Percentiles rank a stretch among this genome's conserved stretches.
Evolutionary conservation across 2,888 invertebrate species (phyloP).

Genomic region (Pammene fasciana): DNA sequence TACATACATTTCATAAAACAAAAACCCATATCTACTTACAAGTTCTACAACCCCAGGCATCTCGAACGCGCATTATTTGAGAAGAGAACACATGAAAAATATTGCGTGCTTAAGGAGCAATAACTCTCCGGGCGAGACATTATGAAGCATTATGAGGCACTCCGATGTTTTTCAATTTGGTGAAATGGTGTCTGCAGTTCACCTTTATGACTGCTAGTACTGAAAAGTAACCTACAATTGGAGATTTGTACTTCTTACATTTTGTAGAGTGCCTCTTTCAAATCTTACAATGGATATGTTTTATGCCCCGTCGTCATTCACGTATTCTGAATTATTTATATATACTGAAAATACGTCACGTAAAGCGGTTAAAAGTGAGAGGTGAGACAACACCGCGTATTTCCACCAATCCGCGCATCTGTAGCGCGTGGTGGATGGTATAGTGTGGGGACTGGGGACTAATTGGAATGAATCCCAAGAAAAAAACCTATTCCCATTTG

Average conservation of each 20-base stretch:
- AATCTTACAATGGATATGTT: background rate
- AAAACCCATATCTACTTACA: conserved; percentile 39
- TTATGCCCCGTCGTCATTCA: conserved; percentile 2
- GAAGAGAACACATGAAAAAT: conserved; percentile 78
- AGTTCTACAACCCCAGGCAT: conserved; percentile 42
- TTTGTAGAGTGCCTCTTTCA: conserved; percentile 8
- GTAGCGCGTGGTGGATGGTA: too few relatives aligned
- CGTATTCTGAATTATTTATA: conserved; percentile 7
- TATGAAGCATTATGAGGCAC: conserved; percentile 76
- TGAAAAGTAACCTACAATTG: conserved; percentile 45
- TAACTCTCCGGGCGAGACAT: conserved; percentile 73
- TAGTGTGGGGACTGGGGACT: too few relatives aligned
- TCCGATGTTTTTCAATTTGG: conserved; percentile 80
- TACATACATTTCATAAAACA: conserved; percentile 15
- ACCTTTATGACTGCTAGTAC: conserved; percentile 60
- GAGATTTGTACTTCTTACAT: conserved; percentile 19
- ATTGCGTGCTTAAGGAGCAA: conserved; percentile 67
- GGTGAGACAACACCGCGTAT: too few relatives aligned
- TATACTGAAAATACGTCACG: background rate
- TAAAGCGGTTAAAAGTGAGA: too few relatives aligned
- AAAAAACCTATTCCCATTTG: too few relatives aligned
- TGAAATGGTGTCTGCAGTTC: conserved; percentile 66
- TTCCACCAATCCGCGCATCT: too few relatives aligned
- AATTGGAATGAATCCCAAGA: too few relatives aligned
- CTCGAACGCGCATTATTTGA: conserved; percentile 67